These are phyloP conservation scores for Mimumesa dahlbomi DNA, from an alignment of 2,888 invertebrate genomes.

Conservation along the genomic window DNA sequence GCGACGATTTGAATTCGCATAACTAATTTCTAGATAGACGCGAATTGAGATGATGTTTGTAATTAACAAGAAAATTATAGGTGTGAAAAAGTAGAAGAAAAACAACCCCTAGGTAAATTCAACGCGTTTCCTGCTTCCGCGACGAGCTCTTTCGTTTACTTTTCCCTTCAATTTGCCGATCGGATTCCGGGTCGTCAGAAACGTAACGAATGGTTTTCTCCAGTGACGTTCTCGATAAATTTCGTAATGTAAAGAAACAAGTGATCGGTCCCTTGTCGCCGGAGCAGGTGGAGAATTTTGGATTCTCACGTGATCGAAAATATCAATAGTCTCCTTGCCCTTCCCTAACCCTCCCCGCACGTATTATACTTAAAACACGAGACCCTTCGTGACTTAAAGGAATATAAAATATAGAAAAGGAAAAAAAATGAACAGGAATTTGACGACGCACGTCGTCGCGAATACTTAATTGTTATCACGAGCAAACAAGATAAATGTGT, in stretches of 20 bases:
- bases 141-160: slow-evolving; percentile 4
- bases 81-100: slow-evolving; percentile 21
- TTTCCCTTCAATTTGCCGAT: background rate
- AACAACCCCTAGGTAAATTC: slow-evolving; percentile 7
- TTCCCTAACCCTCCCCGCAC: slow-evolving; percentile 10
- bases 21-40: too few relatives aligned
- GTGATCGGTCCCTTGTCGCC: too few relatives aligned
- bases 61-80: background rate
- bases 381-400: background rate
- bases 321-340: background rate
- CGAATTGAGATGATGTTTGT: background rate
- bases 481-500: slow-evolving; percentile 66
- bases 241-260: too few relatives aligned
- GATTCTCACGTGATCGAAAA: background rate
- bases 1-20: background rate
- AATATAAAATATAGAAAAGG: background rate
- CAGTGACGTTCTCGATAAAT: too few relatives aligned
- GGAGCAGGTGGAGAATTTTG: background rate
- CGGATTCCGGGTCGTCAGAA: background rate
- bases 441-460: slow-evolving; percentile 20
- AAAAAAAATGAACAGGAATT: slow-evolving; percentile 3
- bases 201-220: background rate
- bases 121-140: slow-evolving; percentile 12
- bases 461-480: slow-evolving; percentile 42
- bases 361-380: slow-evolving; percentile 22